These are phyloP conservation scores for Habropoda laboriosa DNA, from an alignment of 1,140 invertebrate genomes.

Conservation along the genomic window DNA sequence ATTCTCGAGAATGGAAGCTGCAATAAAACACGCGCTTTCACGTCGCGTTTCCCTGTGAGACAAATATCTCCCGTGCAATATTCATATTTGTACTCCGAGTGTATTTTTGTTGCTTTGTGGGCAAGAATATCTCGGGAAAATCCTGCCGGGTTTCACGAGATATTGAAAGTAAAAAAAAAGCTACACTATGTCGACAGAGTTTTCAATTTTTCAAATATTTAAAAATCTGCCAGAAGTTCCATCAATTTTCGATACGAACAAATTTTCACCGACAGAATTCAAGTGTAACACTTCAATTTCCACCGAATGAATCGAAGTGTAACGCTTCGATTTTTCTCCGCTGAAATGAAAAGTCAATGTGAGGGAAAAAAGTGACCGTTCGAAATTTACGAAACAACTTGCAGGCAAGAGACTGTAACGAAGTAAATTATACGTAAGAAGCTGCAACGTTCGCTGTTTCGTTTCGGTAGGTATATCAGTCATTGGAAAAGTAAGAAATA, in stretches of 20 bases:
- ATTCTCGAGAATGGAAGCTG: neutral
- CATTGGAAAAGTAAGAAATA: slow-evolving; percentile 29
- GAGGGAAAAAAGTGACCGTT: neutral
- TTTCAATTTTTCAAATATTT: neutral
- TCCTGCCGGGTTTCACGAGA: too few species aligned
- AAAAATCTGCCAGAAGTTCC: neutral
- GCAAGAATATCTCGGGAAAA: neutral
- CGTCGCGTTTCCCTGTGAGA: too few species aligned
- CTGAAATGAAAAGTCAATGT: too few species aligned
- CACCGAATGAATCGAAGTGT: too few species aligned
- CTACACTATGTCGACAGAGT: neutral
- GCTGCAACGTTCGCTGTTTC: neutral
- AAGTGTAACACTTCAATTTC: neutral
- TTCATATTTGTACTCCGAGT: neutral
- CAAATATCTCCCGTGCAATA: neutral
- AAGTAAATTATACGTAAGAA: neutral
- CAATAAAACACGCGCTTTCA: neutral
- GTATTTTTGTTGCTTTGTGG: neutral
- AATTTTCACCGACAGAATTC: neutral
- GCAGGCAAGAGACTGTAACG: neutral
- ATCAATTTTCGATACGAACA: neutral
- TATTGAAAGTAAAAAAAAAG: neutral
- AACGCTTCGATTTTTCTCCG: too few species aligned
- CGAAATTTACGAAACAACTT: neutral
- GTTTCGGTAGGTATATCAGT: neutral